These are phyloP conservation scores for Phalloptychus januarius DNA, from an alignment of 2,797 vertebrate species.

Conservation along the genomic window DNA sequence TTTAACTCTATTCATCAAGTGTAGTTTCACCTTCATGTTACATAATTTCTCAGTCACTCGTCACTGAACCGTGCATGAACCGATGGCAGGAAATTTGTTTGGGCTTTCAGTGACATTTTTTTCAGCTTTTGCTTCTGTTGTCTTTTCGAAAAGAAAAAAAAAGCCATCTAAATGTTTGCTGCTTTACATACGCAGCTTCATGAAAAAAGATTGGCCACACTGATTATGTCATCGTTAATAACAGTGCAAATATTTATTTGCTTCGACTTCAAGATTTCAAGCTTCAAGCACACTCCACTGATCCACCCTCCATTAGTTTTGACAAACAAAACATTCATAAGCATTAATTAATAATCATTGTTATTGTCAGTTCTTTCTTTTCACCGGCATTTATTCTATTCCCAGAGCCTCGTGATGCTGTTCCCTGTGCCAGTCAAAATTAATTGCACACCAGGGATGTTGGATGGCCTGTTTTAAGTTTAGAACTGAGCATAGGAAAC, in stretches of 20 bases:
- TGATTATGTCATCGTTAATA: background rate
- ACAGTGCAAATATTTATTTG: background rate
- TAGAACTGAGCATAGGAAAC: conserved; percentile 9
- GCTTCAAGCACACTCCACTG: background rate
- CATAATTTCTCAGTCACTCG: background rate
- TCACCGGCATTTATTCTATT: background rate
- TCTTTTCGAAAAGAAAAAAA: no score
- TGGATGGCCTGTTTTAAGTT: conserved; percentile 13
- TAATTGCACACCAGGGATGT: conserved; percentile 9
- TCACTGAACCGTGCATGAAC: background rate
- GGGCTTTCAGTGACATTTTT: background rate
- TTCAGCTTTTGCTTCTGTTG: background rate
- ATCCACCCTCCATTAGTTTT: background rate
- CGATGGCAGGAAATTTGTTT: background rate
- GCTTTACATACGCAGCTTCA: background rate
- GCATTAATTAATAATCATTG: conserved; percentile 6
- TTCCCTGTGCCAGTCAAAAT: conserved; percentile 25
- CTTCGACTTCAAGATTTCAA: background rate
- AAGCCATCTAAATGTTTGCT: background rate
- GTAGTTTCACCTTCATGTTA: background rate
- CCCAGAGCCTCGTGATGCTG: background rate
- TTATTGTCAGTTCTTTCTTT: conserved; percentile 2
- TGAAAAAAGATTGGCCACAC: background rate
- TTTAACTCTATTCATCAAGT: background rate
- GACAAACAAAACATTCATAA: conserved; percentile 10